These are phyloP conservation scores for Notodromas monacha DNA, from an alignment of 2,888 invertebrate species.

Conservation along the genomic window DNA sequence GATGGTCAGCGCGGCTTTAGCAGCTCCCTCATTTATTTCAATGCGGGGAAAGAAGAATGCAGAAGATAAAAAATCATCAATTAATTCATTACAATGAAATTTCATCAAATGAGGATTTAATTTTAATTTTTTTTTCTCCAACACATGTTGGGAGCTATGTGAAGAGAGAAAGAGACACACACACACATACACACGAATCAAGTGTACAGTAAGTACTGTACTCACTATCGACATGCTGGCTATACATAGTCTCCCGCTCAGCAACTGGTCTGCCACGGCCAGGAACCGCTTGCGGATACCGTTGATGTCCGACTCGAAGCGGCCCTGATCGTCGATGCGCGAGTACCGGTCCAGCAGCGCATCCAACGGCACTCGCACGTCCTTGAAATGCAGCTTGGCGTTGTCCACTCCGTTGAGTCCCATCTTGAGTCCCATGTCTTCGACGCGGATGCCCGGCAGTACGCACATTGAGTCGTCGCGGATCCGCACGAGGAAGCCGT, in stretches of 20 bases:
- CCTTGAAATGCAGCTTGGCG: constrained; percentile 11
- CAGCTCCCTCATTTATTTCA: constrained; percentile 10
- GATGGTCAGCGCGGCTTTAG: constrained; percentile 11
- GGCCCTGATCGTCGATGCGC: constrained; percentile 10
- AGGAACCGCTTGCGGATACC: constrained; percentile 11
- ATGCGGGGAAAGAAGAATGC: too few species aligned
- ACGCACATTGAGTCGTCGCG: constrained; percentile 11
- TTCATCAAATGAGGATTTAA: too few species aligned
- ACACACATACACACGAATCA: too few species aligned
- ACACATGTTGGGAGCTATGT: too few species aligned
- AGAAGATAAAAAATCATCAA: too few species aligned
- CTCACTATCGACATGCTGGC: constrained; percentile 11
- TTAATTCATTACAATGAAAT: too few species aligned
- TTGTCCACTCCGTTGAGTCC: constrained; percentile 12
- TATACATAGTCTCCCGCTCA: constrained; percentile 12
- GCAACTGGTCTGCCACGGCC: constrained; percentile 12
- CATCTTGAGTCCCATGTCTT: constrained; percentile 12
- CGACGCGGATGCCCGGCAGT: constrained; percentile 11
- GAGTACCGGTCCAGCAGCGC: constrained; percentile 11
- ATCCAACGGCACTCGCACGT: constrained; percentile 11
- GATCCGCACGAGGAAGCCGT: constrained; percentile 11
- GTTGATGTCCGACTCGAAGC: constrained; percentile 10
- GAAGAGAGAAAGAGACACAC: too few species aligned
- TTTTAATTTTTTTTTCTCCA: too few species aligned
- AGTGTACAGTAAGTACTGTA: too few species aligned